Evolutionary conservation across 2,888 invertebrate genomes (phyloP).

Genomic region (Lottia scabra): DNA sequence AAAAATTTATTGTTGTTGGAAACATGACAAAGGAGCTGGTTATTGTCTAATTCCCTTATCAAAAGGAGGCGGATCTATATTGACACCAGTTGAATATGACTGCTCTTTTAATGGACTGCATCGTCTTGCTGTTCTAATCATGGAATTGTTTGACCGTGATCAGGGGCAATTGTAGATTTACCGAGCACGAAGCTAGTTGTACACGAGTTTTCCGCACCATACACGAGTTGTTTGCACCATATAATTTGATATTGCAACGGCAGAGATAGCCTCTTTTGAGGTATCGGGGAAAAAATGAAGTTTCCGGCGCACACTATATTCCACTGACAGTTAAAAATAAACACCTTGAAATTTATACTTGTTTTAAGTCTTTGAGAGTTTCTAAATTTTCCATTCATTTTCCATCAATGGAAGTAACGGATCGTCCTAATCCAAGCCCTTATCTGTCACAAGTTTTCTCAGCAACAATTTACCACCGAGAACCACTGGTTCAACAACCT

Average conservation of each 20-base stretch:
- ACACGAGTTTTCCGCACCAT: neutral
- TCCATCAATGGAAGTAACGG: neutral
- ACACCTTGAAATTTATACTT: neutral
- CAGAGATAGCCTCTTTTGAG: neutral
- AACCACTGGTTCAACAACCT: conserved; percentile 12
- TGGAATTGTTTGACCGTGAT: conserved; percentile 17
- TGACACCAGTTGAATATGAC: no score
- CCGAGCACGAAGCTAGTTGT: neutral
- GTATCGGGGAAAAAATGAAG: neutral
- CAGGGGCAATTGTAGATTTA: neutral
- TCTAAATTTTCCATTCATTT: neutral
- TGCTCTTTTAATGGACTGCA: no score
- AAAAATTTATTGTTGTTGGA: no score
- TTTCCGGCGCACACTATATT: neutral
- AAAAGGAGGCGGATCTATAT: no score
- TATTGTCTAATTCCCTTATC: no score
- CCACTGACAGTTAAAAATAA: neutral
- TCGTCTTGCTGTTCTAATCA: conserved; percentile 20
- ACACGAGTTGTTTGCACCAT: no score
- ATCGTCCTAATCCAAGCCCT: neutral
- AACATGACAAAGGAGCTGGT: no score
- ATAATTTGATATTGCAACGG: neutral
- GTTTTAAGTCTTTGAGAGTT: neutral
- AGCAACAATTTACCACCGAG: neutral
- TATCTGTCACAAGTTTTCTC: neutral